A percentile compares a stretch with the other conserved stretches of the same genome.
Evolutionary conservation across 2,797 vertebrate genomes (phyloP).

Genomic region (Sebastolobus alascanus): DNA sequence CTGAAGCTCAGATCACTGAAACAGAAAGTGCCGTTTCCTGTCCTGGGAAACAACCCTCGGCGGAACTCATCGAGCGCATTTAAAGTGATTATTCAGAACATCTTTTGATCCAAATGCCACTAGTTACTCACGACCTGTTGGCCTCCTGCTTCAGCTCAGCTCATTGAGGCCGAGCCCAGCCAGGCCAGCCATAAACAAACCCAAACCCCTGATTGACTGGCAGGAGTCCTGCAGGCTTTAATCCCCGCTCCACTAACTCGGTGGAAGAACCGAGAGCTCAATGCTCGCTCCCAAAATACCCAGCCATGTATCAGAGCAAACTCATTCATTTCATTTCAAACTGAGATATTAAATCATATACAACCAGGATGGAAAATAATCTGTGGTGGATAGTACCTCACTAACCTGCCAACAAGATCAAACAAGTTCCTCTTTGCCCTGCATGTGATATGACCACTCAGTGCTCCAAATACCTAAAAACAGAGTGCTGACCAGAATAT

Average conservation of each 20-base stretch:
- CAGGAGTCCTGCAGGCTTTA: constrained; percentile 37
- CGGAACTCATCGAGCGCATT: constrained; percentile 39
- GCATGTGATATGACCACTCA: constrained; percentile 13
- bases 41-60: constrained; percentile 5
- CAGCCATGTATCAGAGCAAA: not conserved
- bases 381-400: not conserved
- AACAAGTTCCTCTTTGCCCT: not conserved
- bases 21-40: constrained; percentile 33
- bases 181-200: constrained; percentile 36
- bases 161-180: constrained; percentile 45
- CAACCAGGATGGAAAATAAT: not conserved
- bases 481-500: constrained; percentile 34
- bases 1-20: constrained; percentile 3
- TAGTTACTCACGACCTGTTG: constrained; percentile 53
- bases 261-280: not conserved
- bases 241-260: constrained; percentile 10
- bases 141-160: constrained; percentile 34
- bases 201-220: constrained; percentile 33
- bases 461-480: constrained; percentile 17
- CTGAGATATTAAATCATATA: not conserved
- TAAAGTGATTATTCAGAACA: constrained; percentile 41
- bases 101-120: constrained; percentile 56
- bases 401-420: constrained; percentile 18
- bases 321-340: not conserved
- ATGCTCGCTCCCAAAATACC: not conserved